Base-by-base conservation (phyloP, 2,113 vertebrate species). In the Catharus fuscescens region DNA sequence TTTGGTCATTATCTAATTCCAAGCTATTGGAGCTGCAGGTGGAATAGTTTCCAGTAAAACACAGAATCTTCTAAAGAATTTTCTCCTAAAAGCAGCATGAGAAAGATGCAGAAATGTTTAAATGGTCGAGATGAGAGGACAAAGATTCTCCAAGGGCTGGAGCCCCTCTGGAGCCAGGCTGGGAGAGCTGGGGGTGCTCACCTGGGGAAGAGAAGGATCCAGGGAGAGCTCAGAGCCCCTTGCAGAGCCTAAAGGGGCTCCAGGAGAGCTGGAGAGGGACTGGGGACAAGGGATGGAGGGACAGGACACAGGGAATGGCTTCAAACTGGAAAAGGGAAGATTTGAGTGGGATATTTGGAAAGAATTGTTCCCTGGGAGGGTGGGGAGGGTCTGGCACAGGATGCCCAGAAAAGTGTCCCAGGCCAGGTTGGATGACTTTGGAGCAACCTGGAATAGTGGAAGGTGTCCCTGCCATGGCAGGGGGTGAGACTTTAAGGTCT, bases 401-500 rank as follows among this genome's bases (percentile, higher is more conserved):
- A 0, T 42, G 0, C 6, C 50, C 50, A 65, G 86, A 50, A 66
- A 10, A 50, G 9, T 32, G 42, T 23, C 26, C 50, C 18, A 88
- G 42, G 31, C 25, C 57, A 48, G 47, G 11, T 0, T 80, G 57
- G 25, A 42, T 0, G 25, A 31, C 21, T 0, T 57, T 50, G 76
- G 50, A 88, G 1, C 14, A 44, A 0, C 4, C 10, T 80, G 52
- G 36, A 18, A 0, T 1, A 16, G 18, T 52, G 32, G 7, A 1
- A 73, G 5, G 1, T 19, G 14, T 44, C 32, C 18, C 23, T 44
- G 26, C 6, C 26, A 8, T 36, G 8, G 45, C 36, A 44, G 9
- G 6, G 14, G 14, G 1, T 50, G 12, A 9, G 5, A 44, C 15
- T 80, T 66, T n/a, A 14, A 18, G 25, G 26, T 50, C 32, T 6